Conservation (phyloP, 2,797 vertebrate species). For the Enteromius anoplus region DNA sequence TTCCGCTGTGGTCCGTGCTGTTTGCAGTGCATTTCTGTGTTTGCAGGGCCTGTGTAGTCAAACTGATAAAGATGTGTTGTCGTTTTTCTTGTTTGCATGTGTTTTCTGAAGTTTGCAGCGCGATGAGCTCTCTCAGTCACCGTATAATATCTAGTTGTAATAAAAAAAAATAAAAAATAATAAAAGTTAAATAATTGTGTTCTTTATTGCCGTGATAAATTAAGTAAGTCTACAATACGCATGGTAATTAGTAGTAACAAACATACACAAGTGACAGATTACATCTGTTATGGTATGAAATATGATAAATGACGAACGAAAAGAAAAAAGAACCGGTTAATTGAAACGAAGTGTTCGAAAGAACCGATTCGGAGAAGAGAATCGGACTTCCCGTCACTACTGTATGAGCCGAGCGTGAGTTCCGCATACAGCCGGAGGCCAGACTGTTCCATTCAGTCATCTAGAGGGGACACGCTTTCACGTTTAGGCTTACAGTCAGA, state of each 20-base stretch:
- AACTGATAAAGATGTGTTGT: too few relatives aligned
- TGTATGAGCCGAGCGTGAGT: slow-evolving; percentile 64
- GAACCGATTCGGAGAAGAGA: slow-evolving; percentile 11
- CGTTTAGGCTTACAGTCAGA: not conserved
- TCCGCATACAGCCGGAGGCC: slow-evolving; percentile 65
- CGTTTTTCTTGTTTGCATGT: too few relatives aligned
- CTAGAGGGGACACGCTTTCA: slow-evolving; percentile 30
- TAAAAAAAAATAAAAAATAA: not conserved
- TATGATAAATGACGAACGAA: too few relatives aligned
- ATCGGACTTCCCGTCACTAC: not conserved
- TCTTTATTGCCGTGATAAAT: not conserved
- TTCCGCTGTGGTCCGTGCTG: too few relatives aligned
- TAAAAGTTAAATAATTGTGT: not conserved
- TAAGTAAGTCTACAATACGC: not conserved
- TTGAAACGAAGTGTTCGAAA: slow-evolving; percentile 2
- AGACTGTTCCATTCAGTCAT: slow-evolving; percentile 59
- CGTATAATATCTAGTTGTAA: not conserved
- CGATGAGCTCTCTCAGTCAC: too few relatives aligned
- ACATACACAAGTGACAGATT: not conserved
- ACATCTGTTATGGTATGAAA: not conserved
- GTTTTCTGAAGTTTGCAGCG: too few relatives aligned
- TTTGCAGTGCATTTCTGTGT: too few relatives aligned
- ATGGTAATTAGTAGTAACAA: not conserved
- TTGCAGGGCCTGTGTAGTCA: too few relatives aligned
- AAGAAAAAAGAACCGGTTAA: not conserved